Conservation (phyloP, 2,888 invertebrate species). For the Flexamia atlantica region DNA sequence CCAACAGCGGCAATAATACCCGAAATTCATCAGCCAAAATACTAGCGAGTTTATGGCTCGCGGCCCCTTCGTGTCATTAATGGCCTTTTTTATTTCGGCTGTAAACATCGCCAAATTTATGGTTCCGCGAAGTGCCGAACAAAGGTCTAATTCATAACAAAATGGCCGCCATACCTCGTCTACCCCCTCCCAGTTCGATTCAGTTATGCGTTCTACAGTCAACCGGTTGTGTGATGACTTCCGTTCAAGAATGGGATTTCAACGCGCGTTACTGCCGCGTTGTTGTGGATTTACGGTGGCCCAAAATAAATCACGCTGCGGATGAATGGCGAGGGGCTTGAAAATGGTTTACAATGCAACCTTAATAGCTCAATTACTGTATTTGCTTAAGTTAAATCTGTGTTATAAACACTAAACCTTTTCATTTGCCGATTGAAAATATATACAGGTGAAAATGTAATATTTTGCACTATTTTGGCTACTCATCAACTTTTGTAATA, state of each 20-base stretch:
- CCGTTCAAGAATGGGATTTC: background rate
- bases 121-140: slow-evolving; percentile 51
- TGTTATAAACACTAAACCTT: no score
- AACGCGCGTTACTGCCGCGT: no score
- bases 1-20: slow-evolving; percentile 45
- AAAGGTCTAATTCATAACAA: slow-evolving; percentile 55
- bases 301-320: no score
- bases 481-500: no score
- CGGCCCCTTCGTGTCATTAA: slow-evolving; percentile 51
- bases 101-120: slow-evolving; percentile 56
- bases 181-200: background rate
- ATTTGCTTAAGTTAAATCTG: no score
- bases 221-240: background rate
- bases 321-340: no score
- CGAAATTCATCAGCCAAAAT: slow-evolving; percentile 58
- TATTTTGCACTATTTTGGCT: no score
- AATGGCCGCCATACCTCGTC: slow-evolving; percentile 41
- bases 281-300: no score
- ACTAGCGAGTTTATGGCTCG: slow-evolving; percentile 39
- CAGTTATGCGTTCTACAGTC: background rate
- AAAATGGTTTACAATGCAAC: no score
- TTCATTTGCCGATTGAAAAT: no score
- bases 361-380: no score
- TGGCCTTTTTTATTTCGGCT: slow-evolving; percentile 46
- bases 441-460: no score